Evolutionary conservation across 2,888 invertebrate species (phyloP).

Genomic region (Drosophila kanekoi): DNA sequence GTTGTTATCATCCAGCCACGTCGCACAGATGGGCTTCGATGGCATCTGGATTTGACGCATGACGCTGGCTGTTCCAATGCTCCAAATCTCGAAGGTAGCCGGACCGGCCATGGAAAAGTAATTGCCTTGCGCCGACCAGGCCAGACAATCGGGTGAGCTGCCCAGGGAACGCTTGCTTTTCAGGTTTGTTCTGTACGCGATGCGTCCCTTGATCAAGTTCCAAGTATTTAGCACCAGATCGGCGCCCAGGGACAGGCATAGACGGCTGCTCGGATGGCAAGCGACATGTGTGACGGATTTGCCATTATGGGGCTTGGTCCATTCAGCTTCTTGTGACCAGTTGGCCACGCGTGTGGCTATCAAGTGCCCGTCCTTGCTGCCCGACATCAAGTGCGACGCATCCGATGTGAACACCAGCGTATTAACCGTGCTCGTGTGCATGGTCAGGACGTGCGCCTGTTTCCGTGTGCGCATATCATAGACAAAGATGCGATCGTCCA

Average conservation of each 20-base stretch:
- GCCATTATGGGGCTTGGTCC: slow-evolving; percentile 94
- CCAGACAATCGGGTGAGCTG: slow-evolving; percentile 85
- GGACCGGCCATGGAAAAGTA: slow-evolving; percentile 91
- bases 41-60: slow-evolving; percentile 89
- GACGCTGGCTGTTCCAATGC: slow-evolving; percentile 91
- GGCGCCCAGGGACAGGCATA: slow-evolving; percentile 93
- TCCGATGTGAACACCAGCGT: slow-evolving; percentile 91
- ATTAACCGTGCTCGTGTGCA: slow-evolving; percentile 94
- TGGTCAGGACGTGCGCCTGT: slow-evolving; percentile 90
- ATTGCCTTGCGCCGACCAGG: slow-evolving; percentile 91
- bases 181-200: slow-evolving; percentile 95
- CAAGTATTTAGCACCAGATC: slow-evolving; percentile 95
- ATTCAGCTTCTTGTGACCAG: slow-evolving; percentile 94
- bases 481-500: slow-evolving; percentile 94
- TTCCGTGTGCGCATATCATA: slow-evolving; percentile 92
- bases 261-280: slow-evolving; percentile 95
- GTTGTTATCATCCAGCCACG: slow-evolving; percentile 89
- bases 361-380: slow-evolving; percentile 93
- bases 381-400: slow-evolving; percentile 92
- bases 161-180: slow-evolving; percentile 87
- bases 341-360: slow-evolving; percentile 92
- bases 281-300: slow-evolving; percentile 90
- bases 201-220: slow-evolving; percentile 96
- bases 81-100: slow-evolving; percentile 92
- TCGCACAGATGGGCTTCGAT: slow-evolving; percentile 89